Percentiles rank a stretch among this genome's conserved stretches.
phyloP scores from a whole-genome alignment of 2,888 invertebrate species.

The Dysmachus trigonus region DNA sequence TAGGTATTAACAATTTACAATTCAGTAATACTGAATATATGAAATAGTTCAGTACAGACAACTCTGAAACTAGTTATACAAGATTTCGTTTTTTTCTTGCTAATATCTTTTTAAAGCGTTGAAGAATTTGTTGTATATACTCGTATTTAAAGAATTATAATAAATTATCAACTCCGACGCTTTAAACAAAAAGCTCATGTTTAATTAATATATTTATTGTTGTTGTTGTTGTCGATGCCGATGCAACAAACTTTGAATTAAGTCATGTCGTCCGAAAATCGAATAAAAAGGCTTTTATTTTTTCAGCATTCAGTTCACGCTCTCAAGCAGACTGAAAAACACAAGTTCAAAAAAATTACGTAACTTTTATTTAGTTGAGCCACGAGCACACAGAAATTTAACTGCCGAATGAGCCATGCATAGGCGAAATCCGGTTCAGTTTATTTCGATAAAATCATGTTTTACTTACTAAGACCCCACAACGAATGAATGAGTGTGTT shows the following conservation, averaged over 20 bases:
- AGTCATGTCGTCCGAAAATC: background rate
- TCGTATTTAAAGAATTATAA: too few species aligned
- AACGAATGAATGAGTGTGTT: slow-evolving; percentile 1
- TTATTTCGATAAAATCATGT: slow-evolving; percentile 11
- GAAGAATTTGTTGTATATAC: too few species aligned
- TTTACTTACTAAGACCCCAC: background rate
- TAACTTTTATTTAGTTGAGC: background rate
- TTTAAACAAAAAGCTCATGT: background rate
- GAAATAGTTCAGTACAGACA: too few species aligned
- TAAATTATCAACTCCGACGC: too few species aligned
- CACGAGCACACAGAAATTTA: background rate
- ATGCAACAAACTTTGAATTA: background rate
- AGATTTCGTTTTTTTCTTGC: too few species aligned
- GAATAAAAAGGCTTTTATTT: background rate
- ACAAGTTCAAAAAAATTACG: background rate
- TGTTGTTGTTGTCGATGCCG: background rate
- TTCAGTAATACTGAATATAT: too few species aligned
- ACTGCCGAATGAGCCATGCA: background rate
- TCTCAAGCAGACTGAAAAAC: background rate
- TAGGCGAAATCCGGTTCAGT: background rate
- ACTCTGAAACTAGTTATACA: too few species aligned
- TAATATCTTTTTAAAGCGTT: too few species aligned
- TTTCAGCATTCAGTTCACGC: background rate
- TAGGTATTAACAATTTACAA: too few species aligned
- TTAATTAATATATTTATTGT: background rate